Evolutionary conservation across 2,113 vertebrate genomes (phyloP).

Genomic region (Oncorhynchus nerka): DNA sequence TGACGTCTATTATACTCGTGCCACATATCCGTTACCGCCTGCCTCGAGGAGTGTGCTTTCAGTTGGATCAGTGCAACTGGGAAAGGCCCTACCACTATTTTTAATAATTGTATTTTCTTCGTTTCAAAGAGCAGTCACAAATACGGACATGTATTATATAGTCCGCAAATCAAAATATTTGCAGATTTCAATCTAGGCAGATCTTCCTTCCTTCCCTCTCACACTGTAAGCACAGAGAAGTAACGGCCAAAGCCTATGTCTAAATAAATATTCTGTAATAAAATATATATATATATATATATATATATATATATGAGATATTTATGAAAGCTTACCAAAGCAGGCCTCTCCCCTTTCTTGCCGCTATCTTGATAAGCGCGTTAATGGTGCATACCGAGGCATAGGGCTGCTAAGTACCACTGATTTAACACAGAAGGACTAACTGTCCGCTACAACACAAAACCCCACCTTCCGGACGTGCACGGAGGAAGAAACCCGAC

Average conservation of each 20-base stretch:
- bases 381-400: slow-evolving; percentile 31
- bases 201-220: background rate
- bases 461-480: slow-evolving; percentile 15
- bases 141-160: background rate
- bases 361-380: slow-evolving; percentile 42
- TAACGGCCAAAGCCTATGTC: background rate
- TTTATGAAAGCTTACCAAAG: slow-evolving; percentile 24
- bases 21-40: slow-evolving; percentile 10
- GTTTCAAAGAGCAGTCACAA: background rate
- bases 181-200: background rate
- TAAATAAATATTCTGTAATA: background rate
- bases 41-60: slow-evolving; percentile 4
- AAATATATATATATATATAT: too few relatives aligned
- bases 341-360: slow-evolving; percentile 19
- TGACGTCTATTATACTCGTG: background rate
- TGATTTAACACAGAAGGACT: background rate
- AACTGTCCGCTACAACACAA: slow-evolving; percentile 7
- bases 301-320: background rate
- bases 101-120: background rate
- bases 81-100: background rate
- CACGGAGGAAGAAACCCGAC: slow-evolving; percentile 2
- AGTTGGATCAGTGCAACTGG: slow-evolving; percentile 9
- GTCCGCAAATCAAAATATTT: background rate
- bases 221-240: background rate
- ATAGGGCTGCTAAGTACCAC: slow-evolving; percentile 9